Base-by-base conservation (phyloP, 2,113 vertebrate genomes). In the Geococcyx californianus region DNA sequence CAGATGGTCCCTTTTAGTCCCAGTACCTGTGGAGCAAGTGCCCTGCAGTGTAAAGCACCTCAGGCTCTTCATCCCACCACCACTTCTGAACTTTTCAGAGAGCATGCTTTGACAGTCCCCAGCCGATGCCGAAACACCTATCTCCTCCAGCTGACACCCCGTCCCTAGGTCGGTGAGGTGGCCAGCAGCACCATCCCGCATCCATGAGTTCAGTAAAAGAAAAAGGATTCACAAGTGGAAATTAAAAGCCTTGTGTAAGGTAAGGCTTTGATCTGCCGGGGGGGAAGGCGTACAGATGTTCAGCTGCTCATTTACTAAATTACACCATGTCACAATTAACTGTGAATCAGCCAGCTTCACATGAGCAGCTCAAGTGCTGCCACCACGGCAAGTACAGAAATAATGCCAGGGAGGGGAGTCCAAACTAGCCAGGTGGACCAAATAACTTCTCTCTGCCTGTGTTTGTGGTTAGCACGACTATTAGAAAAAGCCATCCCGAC, bases 291-390 rank as follows among this genome's bases (percentile, higher is more conserved):
- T 97, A 93, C 96, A 97, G 95, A 96, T 96, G 94, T 96, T 95
- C 94, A 95, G 93, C 95, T 93, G 95, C 90, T 96, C 96, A 95
- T 97, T 96, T 96, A 96, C 93, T 97, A 97, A 97, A 97, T 96
- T 94, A 96, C 90, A 96, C 93, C 92, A 90, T 94, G 95, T 97
- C 93, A 96, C 93, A 96, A 96, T 97, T 97, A 96, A 95, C 94
- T 87, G 90, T 96, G 95, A 96, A 94, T 94, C 95, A 96, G 92
- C 79, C 94, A 96, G 95, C 88, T 94, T 95, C 95, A 95, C 92
- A 95, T 77, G 90, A 95, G 88, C 96, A 92, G 94, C 93, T 96
- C 52, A n/a, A 92, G 88, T 90, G 92, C 94, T 96, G 95, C 85
- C 85, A 81, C 87, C 72, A 70, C 7, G 2, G 68, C 90, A 74